Evolutionary conservation across 2,888 invertebrate species (phyloP).

Genomic region (Drosophila falleni): DNA sequence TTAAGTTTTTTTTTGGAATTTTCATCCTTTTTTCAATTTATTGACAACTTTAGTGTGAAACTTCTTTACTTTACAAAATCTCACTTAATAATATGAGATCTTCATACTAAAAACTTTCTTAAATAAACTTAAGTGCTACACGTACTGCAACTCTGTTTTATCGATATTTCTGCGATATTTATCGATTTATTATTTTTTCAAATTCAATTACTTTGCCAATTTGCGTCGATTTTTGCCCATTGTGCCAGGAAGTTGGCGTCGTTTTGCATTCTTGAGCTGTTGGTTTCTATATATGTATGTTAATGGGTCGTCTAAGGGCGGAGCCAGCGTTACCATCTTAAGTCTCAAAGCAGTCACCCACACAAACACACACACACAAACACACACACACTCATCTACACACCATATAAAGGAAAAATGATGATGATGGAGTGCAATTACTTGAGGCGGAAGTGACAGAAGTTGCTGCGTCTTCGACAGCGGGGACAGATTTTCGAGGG

Average conservation of each 20-base stretch:
- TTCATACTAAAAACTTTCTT: neutral
- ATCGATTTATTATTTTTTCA: neutral
- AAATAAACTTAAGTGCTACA: neutral
- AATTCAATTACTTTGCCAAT: neutral
- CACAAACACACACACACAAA: constrained; percentile 8
- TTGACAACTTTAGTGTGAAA: no score
- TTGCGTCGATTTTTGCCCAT: constrained; percentile 25
- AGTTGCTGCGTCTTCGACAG: constrained; percentile 45
- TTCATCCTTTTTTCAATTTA: no score
- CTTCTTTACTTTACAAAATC: neutral
- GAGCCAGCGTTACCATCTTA: constrained; percentile 25
- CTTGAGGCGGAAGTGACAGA: constrained; percentile 71
- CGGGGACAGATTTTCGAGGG: neutral
- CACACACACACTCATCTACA: constrained; percentile 9
- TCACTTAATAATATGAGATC: neutral
- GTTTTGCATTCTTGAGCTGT: constrained; percentile 10
- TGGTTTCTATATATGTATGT: constrained; percentile 39
- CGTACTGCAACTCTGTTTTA: neutral
- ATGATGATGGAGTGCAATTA: constrained; percentile 76
- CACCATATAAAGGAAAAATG: constrained; percentile 30
- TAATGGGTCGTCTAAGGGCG: constrained; percentile 44
- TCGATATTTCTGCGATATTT: neutral
- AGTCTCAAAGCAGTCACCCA: constrained; percentile 24
- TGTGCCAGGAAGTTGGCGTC: constrained; percentile 24
- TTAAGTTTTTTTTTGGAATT: no score